Evolutionary conservation across 2,797 vertebrate genomes (phyloP), one percentile per base, ranked within the genome.

Genomic region (Poecilia gillii): DNA sequence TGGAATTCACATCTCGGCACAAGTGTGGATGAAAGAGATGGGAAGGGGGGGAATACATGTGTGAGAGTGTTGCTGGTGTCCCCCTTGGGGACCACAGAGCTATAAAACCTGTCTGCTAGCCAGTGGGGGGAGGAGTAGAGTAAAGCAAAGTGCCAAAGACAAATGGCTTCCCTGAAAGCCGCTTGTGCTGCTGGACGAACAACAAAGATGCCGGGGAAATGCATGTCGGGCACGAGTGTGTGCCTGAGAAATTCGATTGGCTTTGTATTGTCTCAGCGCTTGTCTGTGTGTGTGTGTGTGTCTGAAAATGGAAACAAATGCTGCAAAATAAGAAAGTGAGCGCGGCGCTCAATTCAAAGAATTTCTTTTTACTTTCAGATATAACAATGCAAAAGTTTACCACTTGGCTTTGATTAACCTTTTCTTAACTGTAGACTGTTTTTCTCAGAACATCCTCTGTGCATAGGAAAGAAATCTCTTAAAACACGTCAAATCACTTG

Each of bases 91-190:
- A 93, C 66, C 8, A 49, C 33, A 33, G 46, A 81, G 90, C 92
- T 86, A 87, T 93, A 94, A 93, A 95, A 94, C 87, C 92, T 93
- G 94, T 92, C 92, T 91, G 88, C 87, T 90, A 76, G 91, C 81
- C 74, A 78, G 85, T 86, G 90, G 92, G 94, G 94, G 93, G 92
- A 91, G 93, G 92, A 91, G 88, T 82, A 78, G 80, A 85, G 88
- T 89, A 92, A 92, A 88, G 88, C 87, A 91, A 93, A 94, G 91
- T 91, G 92, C 89, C 93, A 91, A 83, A 92, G 92, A 94, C 91
- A 92, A 95, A 95, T 91, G 91, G 91, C 76, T 90, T 78, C 89
- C 90, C 92, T 91, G 89, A 93, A 88, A 83, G 84, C 85, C 90
- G 92, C 91, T 89, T 93, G 89, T 91, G 91, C 83, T 85, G 87